Percentiles rank a stretch among this genome's conserved stretches.
phyloP scores from a whole-genome alignment of 1,140 invertebrate species.

The Brachionus paranguensis region DNA sequence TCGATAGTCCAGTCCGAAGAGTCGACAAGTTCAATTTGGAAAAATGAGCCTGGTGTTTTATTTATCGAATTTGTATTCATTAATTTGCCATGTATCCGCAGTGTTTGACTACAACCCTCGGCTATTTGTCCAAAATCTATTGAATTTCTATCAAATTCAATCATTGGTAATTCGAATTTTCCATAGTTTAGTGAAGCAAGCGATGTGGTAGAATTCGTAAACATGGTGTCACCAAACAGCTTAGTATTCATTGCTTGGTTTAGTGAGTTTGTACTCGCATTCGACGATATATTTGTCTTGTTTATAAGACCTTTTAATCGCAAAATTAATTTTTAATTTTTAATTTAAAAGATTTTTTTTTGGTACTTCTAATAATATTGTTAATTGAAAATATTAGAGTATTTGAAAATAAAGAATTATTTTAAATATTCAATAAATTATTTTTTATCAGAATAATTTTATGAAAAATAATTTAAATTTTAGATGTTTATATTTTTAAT shows the following conservation, averaged over 20 bases:
- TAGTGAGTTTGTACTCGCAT: neutral
- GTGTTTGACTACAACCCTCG: neutral
- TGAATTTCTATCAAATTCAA: constrained; percentile 12
- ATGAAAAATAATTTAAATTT: no score
- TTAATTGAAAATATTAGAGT: no score
- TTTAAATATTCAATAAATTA: no score
- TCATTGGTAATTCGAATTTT: constrained; percentile 17
- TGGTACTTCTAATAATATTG: no score
- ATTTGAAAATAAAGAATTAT: no score
- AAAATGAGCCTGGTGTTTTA: constrained; percentile 6
- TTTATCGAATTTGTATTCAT: neutral
- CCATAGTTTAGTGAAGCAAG: neutral
- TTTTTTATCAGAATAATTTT: no score
- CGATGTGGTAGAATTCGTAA: neutral
- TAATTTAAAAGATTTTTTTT: neutral
- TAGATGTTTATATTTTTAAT: no score
- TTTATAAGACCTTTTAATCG: neutral
- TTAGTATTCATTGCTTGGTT: constrained; percentile 7
- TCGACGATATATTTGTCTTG: neutral
- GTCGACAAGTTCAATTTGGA: constrained; percentile 3
- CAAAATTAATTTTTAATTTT: neutral
- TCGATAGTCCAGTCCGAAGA: neutral
- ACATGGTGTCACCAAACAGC: neutral
- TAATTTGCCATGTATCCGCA: neutral
- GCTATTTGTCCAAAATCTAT: constrained; percentile 34